phyloP scores from a whole-genome alignment of 2,797 vertebrate genomes.

The Enteromius treurensis region DNA sequence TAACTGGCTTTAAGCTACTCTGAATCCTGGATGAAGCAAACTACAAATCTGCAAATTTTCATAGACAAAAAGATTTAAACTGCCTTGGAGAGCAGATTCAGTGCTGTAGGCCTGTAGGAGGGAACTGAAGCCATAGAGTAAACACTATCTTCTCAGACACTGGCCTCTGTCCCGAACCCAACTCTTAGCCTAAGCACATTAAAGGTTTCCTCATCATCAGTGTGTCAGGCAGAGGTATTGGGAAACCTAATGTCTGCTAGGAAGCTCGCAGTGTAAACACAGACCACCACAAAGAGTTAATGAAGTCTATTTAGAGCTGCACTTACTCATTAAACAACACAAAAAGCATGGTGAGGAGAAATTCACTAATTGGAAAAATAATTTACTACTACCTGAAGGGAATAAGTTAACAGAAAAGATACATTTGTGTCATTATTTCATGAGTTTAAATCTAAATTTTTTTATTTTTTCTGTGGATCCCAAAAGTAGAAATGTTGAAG shows the following conservation, averaged over 20 bases:
- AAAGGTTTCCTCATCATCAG: slow-evolving; percentile 41
- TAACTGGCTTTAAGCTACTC: background rate
- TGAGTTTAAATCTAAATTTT: background rate
- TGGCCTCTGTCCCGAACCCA: slow-evolving; percentile 10
- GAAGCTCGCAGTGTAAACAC: slow-evolving; percentile 24
- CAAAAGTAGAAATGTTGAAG: background rate
- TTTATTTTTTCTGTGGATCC: background rate
- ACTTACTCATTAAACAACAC: background rate
- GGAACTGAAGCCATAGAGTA: slow-evolving; percentile 20
- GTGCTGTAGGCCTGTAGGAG: background rate
- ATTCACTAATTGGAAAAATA: background rate
- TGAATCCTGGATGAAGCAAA: background rate
- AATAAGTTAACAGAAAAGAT: background rate
- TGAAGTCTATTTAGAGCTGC: background rate
- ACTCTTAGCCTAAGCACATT: slow-evolving; percentile 14
- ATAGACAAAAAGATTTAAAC: background rate
- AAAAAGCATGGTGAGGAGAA: slow-evolving; percentile 2
- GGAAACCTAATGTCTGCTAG: slow-evolving; percentile 22
- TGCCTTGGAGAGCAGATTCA: slow-evolving; percentile 7
- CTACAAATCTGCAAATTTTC: slow-evolving; percentile 22
- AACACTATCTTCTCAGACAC: slow-evolving; percentile 37
- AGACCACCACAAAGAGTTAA: background rate
- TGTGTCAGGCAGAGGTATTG: background rate
- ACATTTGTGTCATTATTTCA: background rate
- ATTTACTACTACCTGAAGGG: background rate